Base-by-base conservation (phyloP, 2,113 vertebrate genomes). In the Archilochus colubris region DNA sequence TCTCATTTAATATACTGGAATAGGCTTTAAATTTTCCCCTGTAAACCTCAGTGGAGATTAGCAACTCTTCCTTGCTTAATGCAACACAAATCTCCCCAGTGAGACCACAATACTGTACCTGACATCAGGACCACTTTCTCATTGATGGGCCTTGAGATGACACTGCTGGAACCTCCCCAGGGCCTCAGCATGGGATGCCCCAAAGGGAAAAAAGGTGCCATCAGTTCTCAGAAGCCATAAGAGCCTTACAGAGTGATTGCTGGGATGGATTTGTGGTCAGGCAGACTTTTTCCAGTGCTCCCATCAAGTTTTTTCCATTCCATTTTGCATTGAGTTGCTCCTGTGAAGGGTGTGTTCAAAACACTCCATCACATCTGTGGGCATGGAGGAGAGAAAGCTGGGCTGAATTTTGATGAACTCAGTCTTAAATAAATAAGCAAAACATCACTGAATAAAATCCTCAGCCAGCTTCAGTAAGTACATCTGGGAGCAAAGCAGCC, bases 1-100 rank as follows among this genome's bases (percentile, higher is more conserved):
- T 66, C 66, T 96, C 87, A 90, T 97, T 97, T 97, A 97, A 96
- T 95, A 97, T 83, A 95, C 85, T 73, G 86, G 87, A 94, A 93
- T 86, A 93, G 92, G 75, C 95, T 97, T 97, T 96, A 93, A 82
- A 94, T 97, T 97, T 91, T 89, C 89, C 84, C 91, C 68, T 82
- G 94, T 81, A 93, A 97, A 96, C 90, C 94, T 91, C 90, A 84
- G 93, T 67, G 54, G 90, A 93, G 81, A 88, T 89, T 94, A 85
- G 70, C 74, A 82, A 77, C 79, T 59, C 70, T 72, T 80, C 48
- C 64, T 75, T 92, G 88, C 83, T 82, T 82, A 94, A 95, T 69
- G 59, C 84, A 95, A 91, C 88, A 87, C 55, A 72, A 69, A 96
- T 93, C 82, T 91, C 58, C 78, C 94, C 66, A 61, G 22, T 44